Conservation (phyloP, 2,888 invertebrate species). For the Cetonia aurata region DNA sequence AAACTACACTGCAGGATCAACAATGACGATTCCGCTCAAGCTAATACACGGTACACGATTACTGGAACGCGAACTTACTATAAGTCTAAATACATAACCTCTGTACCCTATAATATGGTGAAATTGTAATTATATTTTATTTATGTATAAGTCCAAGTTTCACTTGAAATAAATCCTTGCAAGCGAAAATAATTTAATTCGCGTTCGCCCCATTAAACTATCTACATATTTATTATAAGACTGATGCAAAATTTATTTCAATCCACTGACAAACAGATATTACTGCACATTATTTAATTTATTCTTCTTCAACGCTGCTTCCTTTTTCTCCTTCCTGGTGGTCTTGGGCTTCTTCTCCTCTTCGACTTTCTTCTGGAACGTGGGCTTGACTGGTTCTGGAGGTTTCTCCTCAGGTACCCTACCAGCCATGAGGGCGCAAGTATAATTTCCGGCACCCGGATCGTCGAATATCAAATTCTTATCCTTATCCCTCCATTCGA, state of each 20-base stretch:
- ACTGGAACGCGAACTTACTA: conserved; percentile 11
- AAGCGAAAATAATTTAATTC: conserved; percentile 3
- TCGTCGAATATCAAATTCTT: conserved; percentile 66
- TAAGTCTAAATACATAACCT: conserved; percentile 25
- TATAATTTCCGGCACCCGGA: conserved; percentile 69
- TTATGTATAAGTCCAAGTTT: conserved; percentile 2
- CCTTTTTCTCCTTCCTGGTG: conserved; percentile 48
- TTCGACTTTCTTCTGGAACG: conserved; percentile 31
- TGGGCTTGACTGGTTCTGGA: conserved; percentile 48
- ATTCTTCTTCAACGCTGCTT: conserved; percentile 36
- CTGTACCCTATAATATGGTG: too few relatives aligned
- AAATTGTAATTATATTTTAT: too few relatives aligned
- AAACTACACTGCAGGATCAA: conserved; percentile 10
- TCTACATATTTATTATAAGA: too few relatives aligned
- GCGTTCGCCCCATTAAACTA: too few relatives aligned
- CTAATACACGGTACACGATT: conserved; percentile 36
- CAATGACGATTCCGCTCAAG: conserved; percentile 31
- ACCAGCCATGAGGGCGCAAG: conserved; percentile 64
- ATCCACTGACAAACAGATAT: not conserved
- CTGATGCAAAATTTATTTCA: too few relatives aligned
- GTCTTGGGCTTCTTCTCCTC: conserved; percentile 39
- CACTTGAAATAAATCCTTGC: conserved; percentile 41
- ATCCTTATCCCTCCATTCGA: conserved; percentile 61
- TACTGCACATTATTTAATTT: conserved; percentile 28
- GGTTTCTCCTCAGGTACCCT: conserved; percentile 54